A percentile compares a stretch with the other conserved stretches of the same genome.
Conservation (phyloP, 1,140 invertebrate genomes). For the Drosophila orosa region DNA sequence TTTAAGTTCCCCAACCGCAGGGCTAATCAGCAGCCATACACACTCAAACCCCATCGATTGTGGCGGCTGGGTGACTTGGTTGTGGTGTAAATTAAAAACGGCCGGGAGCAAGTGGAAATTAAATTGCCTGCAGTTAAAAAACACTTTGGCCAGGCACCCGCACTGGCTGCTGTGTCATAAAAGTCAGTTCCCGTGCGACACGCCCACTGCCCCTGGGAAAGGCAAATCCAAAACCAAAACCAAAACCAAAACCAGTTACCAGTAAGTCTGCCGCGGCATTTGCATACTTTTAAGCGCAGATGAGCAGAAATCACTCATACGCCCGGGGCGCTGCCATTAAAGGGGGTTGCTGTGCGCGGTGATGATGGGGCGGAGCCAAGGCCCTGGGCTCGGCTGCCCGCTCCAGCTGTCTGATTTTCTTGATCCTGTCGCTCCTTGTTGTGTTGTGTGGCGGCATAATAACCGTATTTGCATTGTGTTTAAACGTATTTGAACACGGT, state of each 20-base stretch:
- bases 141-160: slow-evolving; percentile 60
- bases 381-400: slow-evolving; percentile 45
- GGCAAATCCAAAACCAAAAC: not conserved
- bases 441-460: slow-evolving; percentile 69
- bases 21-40: slow-evolving; percentile 65
- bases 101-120: slow-evolving; percentile 61
- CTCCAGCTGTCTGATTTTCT: slow-evolving; percentile 69
- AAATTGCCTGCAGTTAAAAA: slow-evolving; percentile 82
- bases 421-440: slow-evolving; percentile 41
- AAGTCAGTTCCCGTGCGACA: slow-evolving; percentile 59
- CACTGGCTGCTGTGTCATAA: slow-evolving; percentile 55
- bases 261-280: slow-evolving; percentile 58
- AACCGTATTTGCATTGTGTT: slow-evolving; percentile 83
- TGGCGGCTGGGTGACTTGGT: slow-evolving; percentile 26
- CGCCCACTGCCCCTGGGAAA: slow-evolving; percentile 38
- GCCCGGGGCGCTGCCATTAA: slow-evolving; percentile 58
- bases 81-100: slow-evolving; percentile 63
- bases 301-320: slow-evolving; percentile 81
- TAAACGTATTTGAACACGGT: slow-evolving; percentile 78
- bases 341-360: slow-evolving; percentile 7
- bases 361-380: slow-evolving; percentile 53
- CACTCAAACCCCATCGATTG: slow-evolving; percentile 61
- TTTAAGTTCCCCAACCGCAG: slow-evolving; percentile 26
- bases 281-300: slow-evolving; percentile 80
- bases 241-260: slow-evolving; percentile 6